Evolutionary conservation across 2,797 vertebrate species (phyloP), one percentile per base, ranked within the genome.

Genomic region (Myotis pilosus): DNA sequence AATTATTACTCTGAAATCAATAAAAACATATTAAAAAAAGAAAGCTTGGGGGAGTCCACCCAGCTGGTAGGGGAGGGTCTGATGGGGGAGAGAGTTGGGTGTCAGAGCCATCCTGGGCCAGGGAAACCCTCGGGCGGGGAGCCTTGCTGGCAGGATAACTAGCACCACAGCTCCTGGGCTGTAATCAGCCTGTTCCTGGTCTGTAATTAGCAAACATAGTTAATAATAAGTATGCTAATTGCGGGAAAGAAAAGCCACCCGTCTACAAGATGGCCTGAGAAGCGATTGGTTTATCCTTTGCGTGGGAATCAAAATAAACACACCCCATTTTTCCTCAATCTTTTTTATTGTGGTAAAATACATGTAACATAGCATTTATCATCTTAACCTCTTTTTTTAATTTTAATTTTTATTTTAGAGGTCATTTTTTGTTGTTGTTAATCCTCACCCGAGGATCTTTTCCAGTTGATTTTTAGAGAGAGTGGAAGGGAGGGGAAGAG

Each of bases 211-310:
- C 87, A 88, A 85, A 60, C 81, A 38, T 72, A 87, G 89, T 83
- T 96, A 96, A 89, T 97, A 94, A 97, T 69, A 51, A 96, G 87
- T 64, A 41, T 71, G 93, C 95, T 96, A 97, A 97, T 95, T 97
- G 78, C 55, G 49, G 74, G 47, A 75, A 25, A 23, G 80, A 81
- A 87, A 82, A 82, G 71, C 33, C 57, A 38, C 49, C 82, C 71
- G 64, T 53, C 16, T 1, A 41, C 69, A 3, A 75, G 22, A 57
- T 38, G 75, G n/a, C 41, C 66, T 23, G 89, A 76, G 41, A 72
- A 94, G 55, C 53, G 53, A 41, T 38, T 90, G 83, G 57, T 28
- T 53, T 68, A 81, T 72, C 28, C 53, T 89, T 84, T 33, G 19
- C 51, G 0, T 51, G 28, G 71, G 62, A 92, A 78, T 83, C 44